A percentile compares a stretch with the other conserved stretches of the same genome.
Evolutionary conservation across 2,797 vertebrate genomes (phyloP).

Genomic region (Morelia viridis): DNA sequence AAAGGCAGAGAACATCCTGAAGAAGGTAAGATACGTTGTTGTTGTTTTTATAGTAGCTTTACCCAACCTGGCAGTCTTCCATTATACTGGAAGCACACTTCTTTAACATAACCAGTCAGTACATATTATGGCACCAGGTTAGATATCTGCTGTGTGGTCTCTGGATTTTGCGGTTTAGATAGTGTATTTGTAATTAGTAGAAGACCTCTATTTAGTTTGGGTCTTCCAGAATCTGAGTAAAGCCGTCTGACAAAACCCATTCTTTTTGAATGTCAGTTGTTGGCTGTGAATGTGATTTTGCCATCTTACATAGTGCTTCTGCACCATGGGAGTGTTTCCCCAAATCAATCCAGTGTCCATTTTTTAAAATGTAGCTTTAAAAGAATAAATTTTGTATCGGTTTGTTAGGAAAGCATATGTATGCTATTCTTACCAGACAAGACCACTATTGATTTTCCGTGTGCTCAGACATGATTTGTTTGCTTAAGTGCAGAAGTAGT

Average conservation of each 20-base stretch:
- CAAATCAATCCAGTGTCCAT: not conserved
- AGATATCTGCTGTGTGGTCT: not conserved
- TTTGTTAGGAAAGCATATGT: conserved; percentile 34
- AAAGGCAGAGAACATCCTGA: conserved; percentile 93
- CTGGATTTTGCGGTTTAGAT: not conserved
- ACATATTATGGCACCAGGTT: not conserved
- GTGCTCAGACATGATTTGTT: not conserved
- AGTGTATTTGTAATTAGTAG: not conserved
- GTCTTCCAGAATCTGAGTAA: not conserved
- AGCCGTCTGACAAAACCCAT: not conserved
- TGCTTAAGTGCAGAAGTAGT: not conserved
- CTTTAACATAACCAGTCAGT: not conserved
- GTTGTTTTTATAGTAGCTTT: not conserved
- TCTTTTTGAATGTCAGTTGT: not conserved
- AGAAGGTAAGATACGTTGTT: conserved; percentile 82
- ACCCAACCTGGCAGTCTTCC: not conserved
- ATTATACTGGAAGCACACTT: not conserved
- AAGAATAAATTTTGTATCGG: conserved; percentile 20
- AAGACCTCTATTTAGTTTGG: not conserved
- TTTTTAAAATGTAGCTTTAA: not conserved
- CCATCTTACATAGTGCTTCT: not conserved
- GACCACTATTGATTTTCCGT: not conserved
- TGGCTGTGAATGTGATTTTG: not conserved
- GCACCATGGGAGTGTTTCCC: not conserved
- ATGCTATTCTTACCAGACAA: not conserved